Evolutionary conservation across 1,140 invertebrate species (phyloP), one percentile per base, ranked within the genome.

Genomic region (Aethina tumida): DNA sequence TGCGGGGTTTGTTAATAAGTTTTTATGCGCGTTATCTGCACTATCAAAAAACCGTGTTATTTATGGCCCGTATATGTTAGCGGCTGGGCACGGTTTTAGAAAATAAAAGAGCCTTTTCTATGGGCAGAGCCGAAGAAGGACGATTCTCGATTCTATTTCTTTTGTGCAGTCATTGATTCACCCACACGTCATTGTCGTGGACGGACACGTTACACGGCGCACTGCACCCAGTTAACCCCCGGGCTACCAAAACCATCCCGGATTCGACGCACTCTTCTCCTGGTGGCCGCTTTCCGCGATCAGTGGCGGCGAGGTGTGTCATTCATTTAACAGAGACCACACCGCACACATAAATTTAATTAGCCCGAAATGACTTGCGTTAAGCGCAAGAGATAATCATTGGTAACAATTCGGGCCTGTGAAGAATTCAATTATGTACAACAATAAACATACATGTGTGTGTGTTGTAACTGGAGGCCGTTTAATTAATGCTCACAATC

Each of bases 271-370:
- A n/a, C n/a, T n/a, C n/a, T n/a, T n/a, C n/a, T n/a, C n/a, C n/a
- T n/a, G n/a, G n/a, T n/a, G n/a, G n/a, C n/a, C n/a, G n/a, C n/a
- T n/a, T n/a, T n/a, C n/a, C n/a, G n/a, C n/a, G n/a, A n/a, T n/a
- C n/a, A n/a, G n/a, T n/a, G n/a, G n/a, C n/a, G n/a, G n/a, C n/a
- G n/a, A 41, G 49, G 49, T 47, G 46, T 39, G 49, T 38, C 35
- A 15, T 12, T 16, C 7, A 9, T 37, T 41, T 27, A 29, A 29
- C 22, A 40, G 32, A 43, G 46, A 49, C 46, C 49, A 49, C 49
- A 37, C 33, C 51, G 48, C 43, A 53, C 39, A 53, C 46, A 53
- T 53, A 51, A 53, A 53, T 53, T 53, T 53, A 53, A 53, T 53
- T 53, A 53, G 38, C 41, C 49, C 45, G 46, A 53, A 53, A 53